Evolutionary conservation across 1,140 invertebrate species (phyloP).

Genomic region (Dendroctonus ponderosae): DNA sequence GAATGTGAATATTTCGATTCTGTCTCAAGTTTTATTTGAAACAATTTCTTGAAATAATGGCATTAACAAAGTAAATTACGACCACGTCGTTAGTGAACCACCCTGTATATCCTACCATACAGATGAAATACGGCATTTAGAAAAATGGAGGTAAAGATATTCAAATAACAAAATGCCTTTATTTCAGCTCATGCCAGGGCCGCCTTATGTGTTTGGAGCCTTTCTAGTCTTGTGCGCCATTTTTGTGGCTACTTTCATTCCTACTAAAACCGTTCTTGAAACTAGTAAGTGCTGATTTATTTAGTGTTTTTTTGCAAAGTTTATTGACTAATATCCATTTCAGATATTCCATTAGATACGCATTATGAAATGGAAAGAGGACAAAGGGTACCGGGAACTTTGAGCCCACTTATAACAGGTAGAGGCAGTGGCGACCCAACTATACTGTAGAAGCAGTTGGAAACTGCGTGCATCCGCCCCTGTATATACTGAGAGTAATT

Average conservation of each 20-base stretch:
- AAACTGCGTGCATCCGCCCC: conserved; percentile 12
- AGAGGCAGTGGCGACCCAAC: conserved; percentile 51
- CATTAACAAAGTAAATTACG: no score
- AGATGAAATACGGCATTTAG: not conserved
- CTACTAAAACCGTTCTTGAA: conserved; percentile 44
- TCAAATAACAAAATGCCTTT: conserved; percentile 25
- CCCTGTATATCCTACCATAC: no score
- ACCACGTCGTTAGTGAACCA: no score
- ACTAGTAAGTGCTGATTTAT: conserved; percentile 37
- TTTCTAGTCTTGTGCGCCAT: conserved; percentile 90
- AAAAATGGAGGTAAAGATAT: not conserved
- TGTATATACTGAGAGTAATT: conserved; percentile 6
- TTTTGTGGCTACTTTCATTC: conserved; percentile 48
- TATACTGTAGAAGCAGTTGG: conserved; percentile 41
- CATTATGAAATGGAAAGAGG: conserved; percentile 75
- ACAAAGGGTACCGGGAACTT: conserved; percentile 69
- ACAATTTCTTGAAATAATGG: no score
- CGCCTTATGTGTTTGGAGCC: conserved; percentile 98
- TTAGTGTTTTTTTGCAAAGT: not conserved
- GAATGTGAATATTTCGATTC: no score
- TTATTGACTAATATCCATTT: conserved; percentile 35
- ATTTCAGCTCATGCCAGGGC: conserved; percentile 82
- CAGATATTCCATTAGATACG: conserved; percentile 70
- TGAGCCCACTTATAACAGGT: conserved; percentile 74
- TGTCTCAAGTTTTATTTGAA: no score